Percentiles rank a stretch among this genome's conserved stretches.
These are phyloP conservation scores for Dynastes hyllus DNA, from an alignment of 2,888 invertebrate species.

Conservation along the genomic window DNA sequence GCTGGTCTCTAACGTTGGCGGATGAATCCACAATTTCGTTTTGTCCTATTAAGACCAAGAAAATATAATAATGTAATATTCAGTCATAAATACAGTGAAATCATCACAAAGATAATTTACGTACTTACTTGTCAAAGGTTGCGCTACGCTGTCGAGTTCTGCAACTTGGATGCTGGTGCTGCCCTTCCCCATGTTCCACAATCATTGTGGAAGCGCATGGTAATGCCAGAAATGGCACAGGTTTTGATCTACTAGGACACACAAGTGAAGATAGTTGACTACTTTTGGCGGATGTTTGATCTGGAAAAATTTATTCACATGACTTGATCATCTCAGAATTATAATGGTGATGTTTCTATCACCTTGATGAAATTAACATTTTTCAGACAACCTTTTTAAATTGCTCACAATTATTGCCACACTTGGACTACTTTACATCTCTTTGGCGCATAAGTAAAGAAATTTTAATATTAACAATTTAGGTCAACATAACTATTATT, in stretches of 20 bases:
- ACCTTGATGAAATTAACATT: neutral
- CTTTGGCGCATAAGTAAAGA: no score
- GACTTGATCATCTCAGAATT: neutral
- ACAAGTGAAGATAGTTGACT: slow-evolving; percentile 22
- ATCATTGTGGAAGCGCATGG: slow-evolving; percentile 73
- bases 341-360: neutral
- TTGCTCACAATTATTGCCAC: no score
- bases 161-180: slow-evolving; percentile 35
- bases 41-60: slow-evolving; percentile 33
- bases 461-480: no score
- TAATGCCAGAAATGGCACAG: slow-evolving; percentile 59
- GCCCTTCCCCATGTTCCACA: slow-evolving; percentile 73
- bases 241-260: slow-evolving; percentile 50
- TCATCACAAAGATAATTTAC: no score
- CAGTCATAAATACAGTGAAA: neutral
- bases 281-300: slow-evolving; percentile 35
- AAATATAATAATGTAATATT: neutral
- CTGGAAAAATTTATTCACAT: slow-evolving; percentile 5
- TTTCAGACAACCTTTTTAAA: no score
- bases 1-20: neutral
- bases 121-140: slow-evolving; percentile 47
- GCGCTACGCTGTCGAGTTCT: no score
- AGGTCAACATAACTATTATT: no score
- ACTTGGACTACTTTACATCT: no score
- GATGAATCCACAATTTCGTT: slow-evolving; percentile 44